Percentiles rank a stretch among this genome's conserved stretches.
Evolutionary conservation across 2,888 invertebrate species (phyloP).

Genomic region (Cataglyphis albicans): DNA sequence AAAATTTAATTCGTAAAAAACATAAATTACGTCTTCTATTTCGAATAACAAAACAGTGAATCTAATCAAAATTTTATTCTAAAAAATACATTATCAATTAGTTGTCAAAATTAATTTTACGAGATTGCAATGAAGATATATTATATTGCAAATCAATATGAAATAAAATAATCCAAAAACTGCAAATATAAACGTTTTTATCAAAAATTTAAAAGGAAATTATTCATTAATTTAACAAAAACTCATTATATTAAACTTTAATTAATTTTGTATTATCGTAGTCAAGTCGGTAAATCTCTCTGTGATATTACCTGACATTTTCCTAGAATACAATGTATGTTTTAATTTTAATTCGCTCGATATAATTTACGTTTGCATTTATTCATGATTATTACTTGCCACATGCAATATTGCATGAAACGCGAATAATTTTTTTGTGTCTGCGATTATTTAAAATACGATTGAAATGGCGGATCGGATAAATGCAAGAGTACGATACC

Average conservation of each 20-base stretch:
- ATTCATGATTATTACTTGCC: conserved; percentile 19
- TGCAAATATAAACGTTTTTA: background rate
- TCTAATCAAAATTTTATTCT: background rate
- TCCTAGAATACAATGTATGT: background rate
- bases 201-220: background rate
- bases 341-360: conserved; percentile 21
- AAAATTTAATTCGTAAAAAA: background rate
- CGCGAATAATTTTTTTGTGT: background rate
- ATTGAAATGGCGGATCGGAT: conserved; percentile 3
- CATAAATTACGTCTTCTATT: background rate
- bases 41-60: background rate
- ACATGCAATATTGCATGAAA: background rate
- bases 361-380: background rate
- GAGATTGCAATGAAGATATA: background rate
- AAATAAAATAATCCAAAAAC: background rate
- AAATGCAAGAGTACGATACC: conserved; percentile 35
- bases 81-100: background rate
- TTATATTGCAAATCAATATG: background rate
- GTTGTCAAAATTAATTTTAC: background rate
- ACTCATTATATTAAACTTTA: background rate
- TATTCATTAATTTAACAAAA: background rate
- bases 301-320: background rate
- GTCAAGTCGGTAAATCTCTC: background rate
- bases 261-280: background rate
- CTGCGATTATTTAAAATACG: background rate